phyloP scores from a whole-genome alignment of 2,797 vertebrate species.

The Orientallactaga sibirica region DNA sequence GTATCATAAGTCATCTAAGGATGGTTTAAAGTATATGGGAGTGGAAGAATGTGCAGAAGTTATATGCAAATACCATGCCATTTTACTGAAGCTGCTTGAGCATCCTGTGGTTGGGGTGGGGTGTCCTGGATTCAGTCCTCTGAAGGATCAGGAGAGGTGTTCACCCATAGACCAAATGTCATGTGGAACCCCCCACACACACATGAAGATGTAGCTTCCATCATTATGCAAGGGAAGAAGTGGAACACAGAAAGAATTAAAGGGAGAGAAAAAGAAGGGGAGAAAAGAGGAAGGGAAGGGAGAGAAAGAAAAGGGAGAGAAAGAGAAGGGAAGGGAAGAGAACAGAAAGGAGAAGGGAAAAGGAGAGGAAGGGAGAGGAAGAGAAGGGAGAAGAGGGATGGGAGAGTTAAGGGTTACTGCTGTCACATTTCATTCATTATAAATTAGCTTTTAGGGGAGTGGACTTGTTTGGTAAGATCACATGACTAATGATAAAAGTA shows the following conservation, averaged over 20 bases:
- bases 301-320: no score
- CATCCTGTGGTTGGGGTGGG: neutral
- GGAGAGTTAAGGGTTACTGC: neutral
- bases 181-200: neutral
- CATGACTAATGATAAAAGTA: neutral
- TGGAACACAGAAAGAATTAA: no score
- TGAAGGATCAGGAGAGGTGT: neutral
- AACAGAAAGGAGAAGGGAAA: no score
- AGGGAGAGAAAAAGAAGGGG: no score
- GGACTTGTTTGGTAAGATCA: neutral
- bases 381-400: neutral
- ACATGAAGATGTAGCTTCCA: neutral
- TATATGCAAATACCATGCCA: neutral
- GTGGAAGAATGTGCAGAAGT: neutral
- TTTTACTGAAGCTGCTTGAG: neutral
- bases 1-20: neutral
- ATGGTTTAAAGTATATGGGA: neutral
- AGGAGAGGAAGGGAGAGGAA: no score
- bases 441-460: neutral
- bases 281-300: no score
- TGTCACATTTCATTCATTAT: conserved; percentile 23
- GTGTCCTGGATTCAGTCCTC: neutral
- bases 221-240: neutral
- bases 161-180: conserved; percentile 3
- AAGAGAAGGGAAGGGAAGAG: neutral